Evolutionary conservation across 1,140 invertebrate genomes (phyloP).

Genomic region (Brachionus rotundiformis): DNA sequence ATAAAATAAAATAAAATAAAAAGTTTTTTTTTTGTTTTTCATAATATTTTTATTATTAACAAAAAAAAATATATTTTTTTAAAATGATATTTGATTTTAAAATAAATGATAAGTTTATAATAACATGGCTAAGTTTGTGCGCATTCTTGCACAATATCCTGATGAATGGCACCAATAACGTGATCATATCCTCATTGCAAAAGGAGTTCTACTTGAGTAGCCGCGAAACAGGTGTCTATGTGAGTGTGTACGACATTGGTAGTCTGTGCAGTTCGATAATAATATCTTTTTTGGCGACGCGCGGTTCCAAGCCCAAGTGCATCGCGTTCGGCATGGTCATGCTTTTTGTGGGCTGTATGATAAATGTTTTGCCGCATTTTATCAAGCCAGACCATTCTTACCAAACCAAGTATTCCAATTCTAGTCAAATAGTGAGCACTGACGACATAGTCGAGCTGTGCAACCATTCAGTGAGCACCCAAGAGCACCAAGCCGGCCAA

Average conservation of each 20-base stretch:
- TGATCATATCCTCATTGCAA: conserved; percentile 39
- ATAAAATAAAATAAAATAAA: conserved; percentile 25
- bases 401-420: neutral
- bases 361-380: conserved; percentile 36
- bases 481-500: neutral
- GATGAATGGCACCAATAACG: conserved; percentile 49
- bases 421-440: conserved; percentile 7
- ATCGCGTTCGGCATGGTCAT: conserved; percentile 43
- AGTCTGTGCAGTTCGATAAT: conserved; percentile 24
- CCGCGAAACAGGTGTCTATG: conserved; percentile 37
- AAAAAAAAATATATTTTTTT: conserved; percentile 16
- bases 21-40: conserved; percentile 15
- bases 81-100: conserved; percentile 39
- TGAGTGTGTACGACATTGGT: conserved; percentile 44
- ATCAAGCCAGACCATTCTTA: neutral
- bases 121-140: conserved; percentile 22
- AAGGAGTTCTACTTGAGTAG: conserved; percentile 50
- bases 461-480: conserved; percentile 22
- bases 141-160: conserved; percentile 47
- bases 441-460: conserved; percentile 14
- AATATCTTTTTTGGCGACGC: conserved; percentile 16
- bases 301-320: conserved; percentile 36
- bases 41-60: conserved; percentile 20
- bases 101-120: conserved; percentile 43
- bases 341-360: conserved; percentile 38